Evolutionary conservation across 1,140 invertebrate species (phyloP).

Genomic region (Platyscapa corneri): DNA sequence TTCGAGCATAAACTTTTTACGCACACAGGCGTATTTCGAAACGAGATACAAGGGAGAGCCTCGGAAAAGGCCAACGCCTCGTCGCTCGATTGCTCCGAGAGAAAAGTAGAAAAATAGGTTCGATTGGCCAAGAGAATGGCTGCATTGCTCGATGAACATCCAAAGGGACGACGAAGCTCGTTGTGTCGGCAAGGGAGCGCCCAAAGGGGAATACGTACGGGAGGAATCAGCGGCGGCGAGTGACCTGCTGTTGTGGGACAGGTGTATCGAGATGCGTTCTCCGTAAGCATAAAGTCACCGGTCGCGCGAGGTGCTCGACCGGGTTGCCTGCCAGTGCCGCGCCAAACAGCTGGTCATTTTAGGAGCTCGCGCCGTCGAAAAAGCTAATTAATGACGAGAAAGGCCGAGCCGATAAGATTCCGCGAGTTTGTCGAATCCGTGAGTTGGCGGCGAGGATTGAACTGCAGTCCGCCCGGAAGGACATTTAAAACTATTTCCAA

Average conservation of each 20-base stretch:
- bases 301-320: not conserved
- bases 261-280: slow-evolving; percentile 36
- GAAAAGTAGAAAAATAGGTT: not conserved
- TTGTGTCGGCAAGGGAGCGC: not conserved
- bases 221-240: slow-evolving; percentile 26
- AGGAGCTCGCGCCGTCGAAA: slow-evolving; percentile 3
- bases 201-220: not conserved
- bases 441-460: too few species aligned
- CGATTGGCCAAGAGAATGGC: not conserved
- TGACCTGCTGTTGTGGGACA: slow-evolving; percentile 49
- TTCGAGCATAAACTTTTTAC: not conserved
- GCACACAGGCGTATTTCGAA: too few species aligned
- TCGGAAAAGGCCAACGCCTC: too few species aligned
- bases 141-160: not conserved
- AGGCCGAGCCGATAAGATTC: not conserved
- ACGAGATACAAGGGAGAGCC: not conserved
- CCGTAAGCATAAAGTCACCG: slow-evolving; percentile 8
- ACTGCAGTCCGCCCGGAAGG: too few species aligned
- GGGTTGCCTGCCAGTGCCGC: too few species aligned
- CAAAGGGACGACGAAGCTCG: not conserved
- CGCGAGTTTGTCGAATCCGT: too few species aligned
- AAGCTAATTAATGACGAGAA: not conserved
- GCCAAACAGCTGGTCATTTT: slow-evolving; percentile 31
- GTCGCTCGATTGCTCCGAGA: too few species aligned
- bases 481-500: not conserved